Percentiles rank a stretch among this genome's conserved stretches.
phyloP scores from a whole-genome alignment of 2,797 vertebrate species.

The Darevskia mixta region DNA sequence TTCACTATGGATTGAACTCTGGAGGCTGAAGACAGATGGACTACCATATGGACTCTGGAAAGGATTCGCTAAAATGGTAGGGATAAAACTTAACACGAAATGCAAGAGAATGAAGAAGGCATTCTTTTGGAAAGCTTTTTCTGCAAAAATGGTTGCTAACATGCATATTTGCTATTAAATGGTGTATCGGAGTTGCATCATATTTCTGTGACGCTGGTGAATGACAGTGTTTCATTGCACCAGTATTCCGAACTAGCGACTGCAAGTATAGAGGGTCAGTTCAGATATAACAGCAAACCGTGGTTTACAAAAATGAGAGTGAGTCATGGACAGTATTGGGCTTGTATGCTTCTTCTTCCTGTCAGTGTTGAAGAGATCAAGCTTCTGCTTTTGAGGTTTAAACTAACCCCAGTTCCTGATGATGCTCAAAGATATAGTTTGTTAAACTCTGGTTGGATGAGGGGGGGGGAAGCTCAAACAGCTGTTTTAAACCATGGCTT shows the following conservation, averaged over 20 bases:
- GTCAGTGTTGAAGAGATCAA: neutral
- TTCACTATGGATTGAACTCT: constrained; percentile 68
- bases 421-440: neutral
- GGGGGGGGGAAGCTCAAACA: neutral
- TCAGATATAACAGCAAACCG: neutral
- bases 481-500: neutral
- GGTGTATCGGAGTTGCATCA: neutral
- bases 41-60: constrained; percentile 76
- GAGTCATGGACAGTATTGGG: too few species aligned
- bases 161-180: constrained; percentile 55
- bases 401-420: neutral
- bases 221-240: neutral
- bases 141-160: constrained; percentile 47
- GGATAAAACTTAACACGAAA: constrained; percentile 72
- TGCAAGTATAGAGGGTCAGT: neutral
- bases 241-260: neutral
- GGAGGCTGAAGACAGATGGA: constrained; percentile 79
- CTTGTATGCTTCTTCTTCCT: neutral
- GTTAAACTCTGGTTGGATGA: neutral
- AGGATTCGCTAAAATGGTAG: constrained; percentile 76
- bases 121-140: constrained; percentile 68
- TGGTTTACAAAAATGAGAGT: neutral
- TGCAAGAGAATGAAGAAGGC: constrained; percentile 56
- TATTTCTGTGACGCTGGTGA: neutral
- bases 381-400: neutral